Conservation (phyloP, 2,888 invertebrate genomes). For the Danaus chrysippus region DNA sequence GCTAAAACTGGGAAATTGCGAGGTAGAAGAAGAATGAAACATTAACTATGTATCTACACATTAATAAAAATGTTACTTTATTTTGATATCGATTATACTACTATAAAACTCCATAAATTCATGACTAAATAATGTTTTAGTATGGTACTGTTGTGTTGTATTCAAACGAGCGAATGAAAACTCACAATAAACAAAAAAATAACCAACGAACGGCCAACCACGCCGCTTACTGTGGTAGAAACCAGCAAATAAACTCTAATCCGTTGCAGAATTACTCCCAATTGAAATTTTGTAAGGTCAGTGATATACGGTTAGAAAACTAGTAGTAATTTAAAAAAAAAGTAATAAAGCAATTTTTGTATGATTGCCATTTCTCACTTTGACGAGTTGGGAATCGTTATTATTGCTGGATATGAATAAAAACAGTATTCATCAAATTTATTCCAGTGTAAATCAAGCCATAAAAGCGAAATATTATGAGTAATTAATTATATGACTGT, state of each 20-base stretch:
- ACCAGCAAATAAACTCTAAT: constrained; percentile 17
- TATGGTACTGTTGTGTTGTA: neutral
- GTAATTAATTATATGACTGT: no score
- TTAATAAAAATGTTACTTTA: no score
- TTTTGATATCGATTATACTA: no score
- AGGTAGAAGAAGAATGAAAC: no score
- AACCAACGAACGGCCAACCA: constrained; percentile 17
- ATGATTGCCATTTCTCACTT: neutral
- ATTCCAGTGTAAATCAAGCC: no score
- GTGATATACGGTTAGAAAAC: neutral
- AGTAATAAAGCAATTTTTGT: neutral
- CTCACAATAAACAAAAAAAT: neutral
- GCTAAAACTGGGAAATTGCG: no score
- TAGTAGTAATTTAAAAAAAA: neutral
- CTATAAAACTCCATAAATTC: neutral
- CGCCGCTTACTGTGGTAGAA: constrained; percentile 15
- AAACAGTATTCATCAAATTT: no score
- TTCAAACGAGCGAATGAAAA: constrained; percentile 4
- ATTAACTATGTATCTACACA: no score
- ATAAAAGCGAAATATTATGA: no score
- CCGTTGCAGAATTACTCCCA: constrained; percentile 13
- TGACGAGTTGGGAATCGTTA: no score
- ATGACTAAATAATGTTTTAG: neutral
- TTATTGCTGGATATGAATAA: no score
- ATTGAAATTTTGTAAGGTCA: neutral